Conservation (phyloP, 2,113 vertebrate genomes). For the Prionailurus viverrinus region DNA sequence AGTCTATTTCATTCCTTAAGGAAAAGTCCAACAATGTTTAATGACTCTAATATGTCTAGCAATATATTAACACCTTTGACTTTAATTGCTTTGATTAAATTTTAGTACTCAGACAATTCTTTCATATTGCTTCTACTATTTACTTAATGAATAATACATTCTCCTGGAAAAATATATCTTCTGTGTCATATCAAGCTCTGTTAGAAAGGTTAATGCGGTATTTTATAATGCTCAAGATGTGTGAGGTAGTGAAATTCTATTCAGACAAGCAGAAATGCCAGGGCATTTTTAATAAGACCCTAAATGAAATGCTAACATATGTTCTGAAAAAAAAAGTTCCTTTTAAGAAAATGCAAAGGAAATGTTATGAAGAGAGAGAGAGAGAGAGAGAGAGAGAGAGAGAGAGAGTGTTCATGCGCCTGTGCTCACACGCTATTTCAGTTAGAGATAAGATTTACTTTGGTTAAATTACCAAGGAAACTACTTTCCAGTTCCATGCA, state of each 20-base stretch:
- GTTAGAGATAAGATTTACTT: constrained; percentile 58
- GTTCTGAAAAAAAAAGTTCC: constrained; percentile 71
- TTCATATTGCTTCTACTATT: constrained; percentile 67
- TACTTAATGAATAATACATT: constrained; percentile 78
- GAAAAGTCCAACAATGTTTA: constrained; percentile 65
- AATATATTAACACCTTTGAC: constrained; percentile 66
- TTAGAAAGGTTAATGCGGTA: constrained; percentile 85
- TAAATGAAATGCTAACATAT: constrained; percentile 88
- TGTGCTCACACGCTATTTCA: constrained; percentile 37
- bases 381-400: no score
- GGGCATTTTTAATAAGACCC: constrained; percentile 84
- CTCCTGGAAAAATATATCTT: constrained; percentile 76
- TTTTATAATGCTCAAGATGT: constrained; percentile 82
- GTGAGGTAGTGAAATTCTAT: constrained; percentile 79
- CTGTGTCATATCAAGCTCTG: constrained; percentile 74
- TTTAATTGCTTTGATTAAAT: constrained; percentile 74
- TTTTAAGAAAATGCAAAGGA: constrained; percentile 78
- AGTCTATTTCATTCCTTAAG: constrained; percentile 17
- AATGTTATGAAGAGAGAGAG: constrained; percentile 61
- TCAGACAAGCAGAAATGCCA: constrained; percentile 87
- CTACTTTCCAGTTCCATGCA: not conserved
- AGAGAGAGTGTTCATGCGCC: not conserved
- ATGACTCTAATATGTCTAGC: constrained; percentile 44
- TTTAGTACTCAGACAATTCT: constrained; percentile 72
- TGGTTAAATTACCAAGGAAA: constrained; percentile 65